Percentiles rank a stretch among this genome's conserved stretches.
These are phyloP conservation scores for Cydia splendana DNA, from an alignment of 1,140 invertebrate genomes.

Conservation along the genomic window DNA sequence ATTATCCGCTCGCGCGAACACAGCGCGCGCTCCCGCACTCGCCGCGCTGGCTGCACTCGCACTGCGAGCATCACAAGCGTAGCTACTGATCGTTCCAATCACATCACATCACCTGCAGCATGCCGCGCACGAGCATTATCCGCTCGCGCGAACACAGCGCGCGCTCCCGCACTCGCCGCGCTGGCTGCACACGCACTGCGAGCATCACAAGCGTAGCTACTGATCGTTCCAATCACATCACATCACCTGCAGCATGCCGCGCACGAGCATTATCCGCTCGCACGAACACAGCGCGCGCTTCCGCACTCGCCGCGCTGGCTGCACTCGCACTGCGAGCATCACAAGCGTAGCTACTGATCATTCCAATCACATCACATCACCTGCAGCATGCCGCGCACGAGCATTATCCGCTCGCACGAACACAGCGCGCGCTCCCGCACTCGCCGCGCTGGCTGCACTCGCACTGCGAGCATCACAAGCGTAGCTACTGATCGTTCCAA, in stretches of 20 bases:
- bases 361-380: too few species aligned
- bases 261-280: conserved; percentile 82
- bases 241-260: conserved; percentile 85
- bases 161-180: conserved; percentile 7
- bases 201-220: too few species aligned
- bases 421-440: conserved; percentile 24
- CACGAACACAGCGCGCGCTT: conserved; percentile 20
- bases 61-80: too few species aligned
- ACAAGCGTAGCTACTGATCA: too few species aligned
- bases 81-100: too few species aligned
- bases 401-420: conserved; percentile 74
- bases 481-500: too few species aligned
- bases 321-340: neutral
- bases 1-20: conserved; percentile 59
- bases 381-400: conserved; percentile 85
- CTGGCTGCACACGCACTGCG: neutral
- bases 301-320: neutral
- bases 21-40: conserved; percentile 16
- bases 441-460: neutral
- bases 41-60: neutral
- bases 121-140: conserved; percentile 86
- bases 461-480: neutral
- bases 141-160: conserved; percentile 26
- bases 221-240: too few species aligned
- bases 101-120: conserved; percentile 79